Evolutionary conservation across 2,888 invertebrate species (phyloP).

Genomic region (Agrotis segetum): DNA sequence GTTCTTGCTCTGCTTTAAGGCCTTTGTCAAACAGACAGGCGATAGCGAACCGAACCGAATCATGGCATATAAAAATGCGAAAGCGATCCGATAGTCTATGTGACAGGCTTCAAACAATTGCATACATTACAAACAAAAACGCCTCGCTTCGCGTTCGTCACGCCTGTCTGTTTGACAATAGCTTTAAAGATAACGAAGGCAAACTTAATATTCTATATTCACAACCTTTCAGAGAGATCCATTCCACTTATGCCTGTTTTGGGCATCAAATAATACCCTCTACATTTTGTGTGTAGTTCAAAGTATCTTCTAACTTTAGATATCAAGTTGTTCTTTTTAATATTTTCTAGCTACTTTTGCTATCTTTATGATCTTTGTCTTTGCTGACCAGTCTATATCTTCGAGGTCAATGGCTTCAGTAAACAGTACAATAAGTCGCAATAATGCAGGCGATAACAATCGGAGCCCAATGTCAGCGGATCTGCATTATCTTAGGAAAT

Average conservation of each 20-base stretch:
- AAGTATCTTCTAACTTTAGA: neutral
- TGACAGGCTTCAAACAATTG: too few species aligned
- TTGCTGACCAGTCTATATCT: neutral
- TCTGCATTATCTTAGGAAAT: slow-evolving; percentile 47
- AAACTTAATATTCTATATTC: neutral
- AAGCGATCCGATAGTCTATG: too few species aligned
- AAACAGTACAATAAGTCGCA: neutral
- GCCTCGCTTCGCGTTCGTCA: too few species aligned
- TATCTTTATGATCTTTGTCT: neutral
- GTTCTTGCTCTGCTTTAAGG: neutral
- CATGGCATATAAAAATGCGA: too few species aligned
- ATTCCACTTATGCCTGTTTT: neutral
- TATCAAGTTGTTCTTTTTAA: neutral
- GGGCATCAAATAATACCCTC: neutral
- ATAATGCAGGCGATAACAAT: slow-evolving; percentile 37
- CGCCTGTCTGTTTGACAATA: too few species aligned
- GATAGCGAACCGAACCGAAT: too few species aligned
- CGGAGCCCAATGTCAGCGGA: slow-evolving; percentile 53
- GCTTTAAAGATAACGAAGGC: neutral
- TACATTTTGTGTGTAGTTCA: neutral
- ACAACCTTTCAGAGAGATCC: neutral
- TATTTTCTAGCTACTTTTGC: neutral
- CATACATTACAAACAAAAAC: too few species aligned
- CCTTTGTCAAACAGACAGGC: too few species aligned
- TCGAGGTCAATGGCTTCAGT: slow-evolving; percentile 23